Conservation (phyloP, 2,888 invertebrate genomes). For the Conistra vaccinii region DNA sequence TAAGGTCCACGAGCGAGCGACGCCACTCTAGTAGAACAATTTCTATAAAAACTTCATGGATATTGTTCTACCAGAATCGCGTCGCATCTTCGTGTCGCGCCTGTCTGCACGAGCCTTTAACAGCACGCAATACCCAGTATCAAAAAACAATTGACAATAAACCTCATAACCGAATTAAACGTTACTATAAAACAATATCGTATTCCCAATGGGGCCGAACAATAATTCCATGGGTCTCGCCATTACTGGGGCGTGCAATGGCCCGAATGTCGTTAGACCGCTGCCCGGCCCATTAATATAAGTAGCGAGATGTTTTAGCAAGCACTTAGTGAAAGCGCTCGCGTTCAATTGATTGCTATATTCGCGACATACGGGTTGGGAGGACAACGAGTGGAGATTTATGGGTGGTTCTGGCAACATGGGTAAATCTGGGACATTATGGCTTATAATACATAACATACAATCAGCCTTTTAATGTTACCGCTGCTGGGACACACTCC, state of each 20-base stretch:
- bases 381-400: conserved; percentile 21
- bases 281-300: conserved; percentile 76
- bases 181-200: conserved; percentile 45
- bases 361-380: conserved; percentile 56
- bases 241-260: conserved; percentile 76
- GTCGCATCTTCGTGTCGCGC: no score
- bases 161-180: conserved; percentile 22
- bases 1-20: no score
- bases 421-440: background rate
- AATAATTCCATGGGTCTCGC: conserved; percentile 75
- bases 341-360: conserved; percentile 77
- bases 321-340: conserved; percentile 76
- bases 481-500: no score
- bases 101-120: background rate
- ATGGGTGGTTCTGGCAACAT: background rate
- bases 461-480: no score
- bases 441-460: no score
- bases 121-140: background rate
- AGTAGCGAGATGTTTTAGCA: conserved; percentile 73
- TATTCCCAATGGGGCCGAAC: conserved; percentile 67
- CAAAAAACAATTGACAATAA: conserved; percentile 33
- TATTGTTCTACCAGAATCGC: no score
- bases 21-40: no score
- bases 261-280: conserved; percentile 74
- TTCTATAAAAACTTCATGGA: no score